These are phyloP conservation scores for Agrochola circellaris DNA, from an alignment of 2,888 invertebrate species.

Conservation along the genomic window DNA sequence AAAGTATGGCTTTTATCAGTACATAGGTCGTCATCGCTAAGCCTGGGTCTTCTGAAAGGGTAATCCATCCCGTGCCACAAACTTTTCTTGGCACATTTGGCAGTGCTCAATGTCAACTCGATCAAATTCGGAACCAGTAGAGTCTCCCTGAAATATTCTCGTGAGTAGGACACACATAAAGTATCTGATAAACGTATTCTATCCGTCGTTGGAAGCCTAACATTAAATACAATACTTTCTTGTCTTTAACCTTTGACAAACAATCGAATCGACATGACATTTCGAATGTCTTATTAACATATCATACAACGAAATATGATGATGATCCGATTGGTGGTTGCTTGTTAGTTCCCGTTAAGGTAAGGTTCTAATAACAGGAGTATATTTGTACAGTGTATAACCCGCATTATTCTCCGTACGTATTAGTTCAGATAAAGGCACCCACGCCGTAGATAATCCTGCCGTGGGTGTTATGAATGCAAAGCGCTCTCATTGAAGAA, in stretches of 20 bases:
- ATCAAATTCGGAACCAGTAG: neutral
- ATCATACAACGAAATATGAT: neutral
- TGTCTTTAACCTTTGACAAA: constrained; percentile 4
- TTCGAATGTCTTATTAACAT: constrained; percentile 11
- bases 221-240: constrained; percentile 11
- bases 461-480: constrained; percentile 47
- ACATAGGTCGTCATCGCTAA: neutral
- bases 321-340: constrained; percentile 8
- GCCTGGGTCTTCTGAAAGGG: neutral
- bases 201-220: neutral
- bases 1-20: neutral
- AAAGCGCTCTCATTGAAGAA: constrained; percentile 46
- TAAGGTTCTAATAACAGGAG: neutral
- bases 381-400: constrained; percentile 3
- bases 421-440: constrained; percentile 30
- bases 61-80: neutral
- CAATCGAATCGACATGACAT: neutral
- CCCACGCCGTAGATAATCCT: constrained; percentile 42
- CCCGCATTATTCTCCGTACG: constrained; percentile 20
- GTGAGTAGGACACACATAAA: neutral
- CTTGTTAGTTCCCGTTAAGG: constrained; percentile 15
- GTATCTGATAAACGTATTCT: constrained; percentile 1
- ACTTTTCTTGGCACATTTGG: neutral
- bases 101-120: neutral
- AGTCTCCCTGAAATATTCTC: neutral